Percentiles rank a stretch among this genome's conserved stretches.
Conservation (phyloP, 2,797 vertebrate species). For the Valencia hispanica region DNA sequence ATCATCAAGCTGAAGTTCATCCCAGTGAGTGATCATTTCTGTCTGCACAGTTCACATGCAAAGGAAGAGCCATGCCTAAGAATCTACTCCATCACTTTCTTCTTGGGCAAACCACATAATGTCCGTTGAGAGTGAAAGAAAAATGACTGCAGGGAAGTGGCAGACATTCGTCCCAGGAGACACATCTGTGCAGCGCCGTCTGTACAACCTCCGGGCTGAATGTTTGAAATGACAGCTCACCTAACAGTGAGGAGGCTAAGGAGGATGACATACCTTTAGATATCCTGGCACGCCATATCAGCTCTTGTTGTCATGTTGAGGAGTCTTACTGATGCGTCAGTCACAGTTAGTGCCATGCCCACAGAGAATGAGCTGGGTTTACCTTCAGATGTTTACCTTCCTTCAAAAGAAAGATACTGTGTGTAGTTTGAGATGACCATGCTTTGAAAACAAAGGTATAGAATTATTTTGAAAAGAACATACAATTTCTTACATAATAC, state of each 20-base stretch:
- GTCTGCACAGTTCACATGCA: constrained; percentile 48
- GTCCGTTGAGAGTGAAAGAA: constrained; percentile 39
- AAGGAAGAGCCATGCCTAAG: constrained; percentile 45
- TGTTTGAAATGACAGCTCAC: constrained; percentile 44
- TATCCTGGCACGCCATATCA: constrained; percentile 13
- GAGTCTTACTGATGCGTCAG: constrained; percentile 29
- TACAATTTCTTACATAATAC: no score
- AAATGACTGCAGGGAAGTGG: constrained; percentile 18
- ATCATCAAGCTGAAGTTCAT: constrained; percentile 45
- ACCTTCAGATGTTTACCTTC: no score
- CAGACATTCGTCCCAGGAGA: constrained; percentile 17
- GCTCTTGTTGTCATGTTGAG: constrained; percentile 16
- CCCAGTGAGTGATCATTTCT: constrained; percentile 62
- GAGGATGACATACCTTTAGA: constrained; percentile 21
- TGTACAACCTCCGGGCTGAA: constrained; percentile 17
- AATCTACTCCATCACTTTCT: constrained; percentile 40
- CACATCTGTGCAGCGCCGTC: constrained; percentile 20
- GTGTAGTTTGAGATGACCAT: no score
- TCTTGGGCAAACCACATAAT: constrained; percentile 45
- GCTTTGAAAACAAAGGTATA: no score
- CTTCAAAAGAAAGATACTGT: no score
- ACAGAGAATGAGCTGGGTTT: constrained; percentile 8
- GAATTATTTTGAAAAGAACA: no score
- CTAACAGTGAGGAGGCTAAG: constrained; percentile 7
- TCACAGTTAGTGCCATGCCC: constrained; percentile 16